Base-by-base conservation (phyloP, 2,797 vertebrate genomes). In the Acomys russatus region DNA sequence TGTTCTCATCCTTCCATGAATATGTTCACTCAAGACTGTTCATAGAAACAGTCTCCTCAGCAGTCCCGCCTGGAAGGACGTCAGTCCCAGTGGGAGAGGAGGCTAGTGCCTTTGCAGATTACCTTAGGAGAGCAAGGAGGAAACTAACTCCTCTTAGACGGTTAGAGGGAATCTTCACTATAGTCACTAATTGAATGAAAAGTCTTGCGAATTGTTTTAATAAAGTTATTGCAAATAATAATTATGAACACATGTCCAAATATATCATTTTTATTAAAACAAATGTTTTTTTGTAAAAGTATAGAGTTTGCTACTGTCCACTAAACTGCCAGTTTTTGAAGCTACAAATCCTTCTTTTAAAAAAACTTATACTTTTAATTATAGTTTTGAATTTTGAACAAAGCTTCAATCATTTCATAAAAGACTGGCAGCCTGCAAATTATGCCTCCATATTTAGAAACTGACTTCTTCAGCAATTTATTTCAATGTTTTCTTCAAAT, bases 331-430 rank as follows among this genome's bases (percentile, higher is more conserved):
- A 94, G 49, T 94, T 97, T 96, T 71, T 91, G 56, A 96, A 97
- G 38, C 90, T 85, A 77, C 85, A 87, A 92, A 61, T 74, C 66
- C 8, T 88, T 71, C 85, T 97, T 66, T 66, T 35, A 35, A 79
- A 95, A 51, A 94, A 95, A 90, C 7, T 9, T 71, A 85, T 1
- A 79, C 18, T 90, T 54, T 78, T 77, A 70, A 90, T 12, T 85
- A 30, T 35, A 78, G 33, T 78, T 90, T 85, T 71, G 20, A 96
- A 92, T 83, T 96, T 93, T 96, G 49, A 97, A 97, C 94, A 87
- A 96, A 92, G 76, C 80, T 96, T 94, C 94, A 96, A 94, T 93
- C 73, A 95, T 94, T n/a, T 64, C 61, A 89, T 94, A 91, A 95
- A 95, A 92, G 59, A 90, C 54, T 86, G 25, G 51, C 59, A 82